Base-by-base conservation (phyloP, 2,797 vertebrate genomes). In the Echeneis naucrates region DNA sequence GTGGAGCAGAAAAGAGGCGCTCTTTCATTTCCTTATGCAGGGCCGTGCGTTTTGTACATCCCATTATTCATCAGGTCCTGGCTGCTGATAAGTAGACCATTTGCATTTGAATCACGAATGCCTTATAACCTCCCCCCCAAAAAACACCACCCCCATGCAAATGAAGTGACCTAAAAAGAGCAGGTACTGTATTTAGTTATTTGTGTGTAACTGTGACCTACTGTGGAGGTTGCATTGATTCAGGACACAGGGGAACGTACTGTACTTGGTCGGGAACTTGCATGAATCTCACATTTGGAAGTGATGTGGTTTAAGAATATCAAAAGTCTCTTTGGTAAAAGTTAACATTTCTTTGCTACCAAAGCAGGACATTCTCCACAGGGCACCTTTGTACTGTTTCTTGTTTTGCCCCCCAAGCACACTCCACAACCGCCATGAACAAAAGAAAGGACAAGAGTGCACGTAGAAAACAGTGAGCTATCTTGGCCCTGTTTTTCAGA, bases 21-120 rank as follows among this genome's bases (percentile, higher is more conserved):
- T 93, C 90, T 93, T 94, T 95, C 93, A 95, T 95, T 94, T 95
- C 93, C 91, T 94, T 92, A 91, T 81, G 88, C 79, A 62, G 89
- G 91, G 82, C 86, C 40, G 68, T 77, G 81, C 75, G 86, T 93
- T 94, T 93, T 89, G 85, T 91, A 85, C 88, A 85, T 87, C 75
- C 90, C 86, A 94, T 94, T 94, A 94, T 95, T 95, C 93, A 91
- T 89, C 70, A 81, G 87, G 89, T 89, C 88, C 75, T 59, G 79
- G 85, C 85, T 80, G 86, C 91, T 91, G 93, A 94, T 94, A 95
- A 94, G 91, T 89, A 81, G 58, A 11, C 65, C 86, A 94, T 95
- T 95, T 93, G 93, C 93, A 95, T 94, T 84, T 93, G 93, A 95
- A 94, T 94, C 89, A 91, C 88, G 83, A 90, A 87, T 90, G 83